These are phyloP conservation scores for Clamator glandarius DNA, from an alignment of 2,797 vertebrate genomes.

Conservation along the genomic window DNA sequence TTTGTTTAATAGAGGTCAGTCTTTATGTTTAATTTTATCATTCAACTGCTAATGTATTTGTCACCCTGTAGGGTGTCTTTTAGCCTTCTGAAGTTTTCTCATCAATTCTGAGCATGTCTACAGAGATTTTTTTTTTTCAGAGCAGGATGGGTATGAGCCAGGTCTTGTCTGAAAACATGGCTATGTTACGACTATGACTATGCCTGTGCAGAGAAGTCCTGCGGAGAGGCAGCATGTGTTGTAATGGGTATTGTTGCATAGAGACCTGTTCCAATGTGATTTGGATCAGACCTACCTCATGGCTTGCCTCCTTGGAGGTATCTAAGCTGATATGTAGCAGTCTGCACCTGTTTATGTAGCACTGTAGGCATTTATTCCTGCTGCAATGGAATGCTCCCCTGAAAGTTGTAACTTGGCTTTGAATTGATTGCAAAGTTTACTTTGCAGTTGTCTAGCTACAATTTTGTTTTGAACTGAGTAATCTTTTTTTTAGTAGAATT, in stretches of 20 bases:
- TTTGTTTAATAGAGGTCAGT: not conserved
- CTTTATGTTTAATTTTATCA: not conserved
- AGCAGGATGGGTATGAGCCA: not conserved
- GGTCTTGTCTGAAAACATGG: not conserved
- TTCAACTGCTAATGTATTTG: not conserved
- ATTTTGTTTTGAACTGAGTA: not conserved
- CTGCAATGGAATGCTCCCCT: not conserved
- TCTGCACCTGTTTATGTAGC: not conserved
- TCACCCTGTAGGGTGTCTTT: not conserved
- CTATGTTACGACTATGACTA: accelerated
- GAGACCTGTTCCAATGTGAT: not conserved
- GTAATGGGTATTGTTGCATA: not conserved
- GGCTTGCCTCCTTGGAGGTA: not conserved
- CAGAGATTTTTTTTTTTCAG: not conserved
- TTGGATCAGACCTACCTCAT: not conserved
- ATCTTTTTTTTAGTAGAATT: not conserved
- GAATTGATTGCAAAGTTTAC: not conserved
- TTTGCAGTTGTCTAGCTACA: not conserved
- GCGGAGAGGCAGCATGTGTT: not conserved
- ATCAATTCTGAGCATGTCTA: not conserved
- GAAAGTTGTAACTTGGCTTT: not conserved
- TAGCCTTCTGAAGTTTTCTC: not conserved
- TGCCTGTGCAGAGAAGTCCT: not conserved
- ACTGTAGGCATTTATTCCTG: not conserved
- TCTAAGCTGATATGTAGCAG: slow-evolving; percentile 7